Evolutionary conservation across 92 coral and sea anemone species (phyloP), one percentile per base, ranked within the genome.

Genomic region (Epizoanthus scotinus): DNA sequence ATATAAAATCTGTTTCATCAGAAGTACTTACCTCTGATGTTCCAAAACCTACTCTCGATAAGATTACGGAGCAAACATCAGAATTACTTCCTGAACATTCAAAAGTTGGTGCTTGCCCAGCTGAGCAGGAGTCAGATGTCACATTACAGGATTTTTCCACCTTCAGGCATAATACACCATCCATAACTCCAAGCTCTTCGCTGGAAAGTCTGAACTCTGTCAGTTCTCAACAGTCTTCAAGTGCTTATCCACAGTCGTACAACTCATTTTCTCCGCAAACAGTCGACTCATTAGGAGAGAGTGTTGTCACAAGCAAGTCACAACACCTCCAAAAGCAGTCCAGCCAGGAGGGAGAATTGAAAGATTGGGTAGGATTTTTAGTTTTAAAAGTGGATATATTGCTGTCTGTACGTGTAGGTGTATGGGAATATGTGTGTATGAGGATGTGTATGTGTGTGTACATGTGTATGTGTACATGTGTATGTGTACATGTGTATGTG

Each of bases 111-210:
- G 14, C 10, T 44, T 44, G 52, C 52, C 52, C 25, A 1, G 22
- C 57, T 0, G 27, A 25, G 53, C 86, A 69, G 65, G 72, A 85
- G 58, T 25, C 84, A 20, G 93, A 84, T 49, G 66, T 90, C 27
- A 85, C 91, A 15, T 63, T 89, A 57, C 89, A 84, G 65, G 91
- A 90, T 78, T 62, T 91, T 17, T 3, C 83, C 3, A 66, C 25
- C 17, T 67, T 56, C 67, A 86, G 61, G 27, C 65, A 69, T 5
- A 66, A 31, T 2, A 78, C 89, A 28, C 89, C 94, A 1, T 90
- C 97, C 14, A 79, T 92, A 57, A 87, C 97, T 53, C 97, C 94
- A n/a, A 92, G 97, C 87, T 92, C 97, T 26, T 92, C 97, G 13
- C 50, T 92, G 89, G 97, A 92, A 73, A 92, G 97, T 63, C 91